A percentile compares a stretch with the other conserved stretches of the same genome.
Conservation (phyloP, 1,140 invertebrate genomes). For the Oedothorax gibbosus region DNA sequence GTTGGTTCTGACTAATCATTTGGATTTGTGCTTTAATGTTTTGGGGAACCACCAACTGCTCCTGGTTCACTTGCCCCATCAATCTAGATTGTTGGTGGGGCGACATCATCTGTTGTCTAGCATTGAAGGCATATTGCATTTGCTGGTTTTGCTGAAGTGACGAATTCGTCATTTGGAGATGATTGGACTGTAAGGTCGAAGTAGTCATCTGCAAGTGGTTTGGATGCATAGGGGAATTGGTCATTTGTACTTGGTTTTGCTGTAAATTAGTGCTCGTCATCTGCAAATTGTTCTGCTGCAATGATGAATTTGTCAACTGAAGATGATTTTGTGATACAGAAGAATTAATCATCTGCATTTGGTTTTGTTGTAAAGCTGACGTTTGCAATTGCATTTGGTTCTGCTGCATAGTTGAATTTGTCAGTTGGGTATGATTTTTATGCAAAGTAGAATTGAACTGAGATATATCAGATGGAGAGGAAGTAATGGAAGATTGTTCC, state of each 20-base stretch:
- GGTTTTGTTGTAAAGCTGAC: constrained; percentile 18
- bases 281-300: constrained; percentile 9
- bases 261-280: not conserved
- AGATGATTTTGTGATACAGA: constrained; percentile 7
- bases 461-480: constrained; percentile 1
- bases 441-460: constrained; percentile 44
- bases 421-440: constrained; percentile 8
- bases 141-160: constrained; percentile 43
- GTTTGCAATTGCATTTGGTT: constrained; percentile 6
- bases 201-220: constrained; percentile 20
- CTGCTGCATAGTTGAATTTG: constrained; percentile 13
- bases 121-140: constrained; percentile 50
- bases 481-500: constrained; percentile 30
- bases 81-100: constrained; percentile 29
- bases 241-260: constrained; percentile 18
- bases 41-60: not conserved
- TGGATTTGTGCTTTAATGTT: constrained; percentile 17
- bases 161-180: constrained; percentile 27
- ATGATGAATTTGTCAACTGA: constrained; percentile 2
- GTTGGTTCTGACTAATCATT: constrained; percentile 17
- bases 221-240: not conserved
- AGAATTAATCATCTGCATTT: constrained; percentile 14
- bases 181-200: constrained; percentile 19
- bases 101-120: constrained; percentile 23
- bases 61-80: constrained; percentile 29